Base-by-base conservation (phyloP, 2,113 vertebrate genomes). In the Lasiurus cinereus region DNA sequence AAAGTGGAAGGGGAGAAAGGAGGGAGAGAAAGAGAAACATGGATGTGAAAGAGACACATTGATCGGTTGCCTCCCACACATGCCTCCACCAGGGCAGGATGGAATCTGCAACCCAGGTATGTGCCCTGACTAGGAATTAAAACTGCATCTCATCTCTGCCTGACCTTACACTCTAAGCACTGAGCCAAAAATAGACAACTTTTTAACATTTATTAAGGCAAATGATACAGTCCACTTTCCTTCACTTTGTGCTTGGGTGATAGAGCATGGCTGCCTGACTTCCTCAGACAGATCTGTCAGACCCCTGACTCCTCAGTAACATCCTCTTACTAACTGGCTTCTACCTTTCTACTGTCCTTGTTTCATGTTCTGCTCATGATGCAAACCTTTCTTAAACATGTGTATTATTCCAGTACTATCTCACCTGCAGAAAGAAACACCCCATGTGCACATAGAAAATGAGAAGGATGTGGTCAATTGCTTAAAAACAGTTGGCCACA, bases 231-330 rank as follows among this genome's bases (percentile, higher is more conserved):
- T 13, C 43, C 18, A 18, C n/a, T 21, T 43, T 36, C 7, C 24
- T 27, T 43, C 69, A 2, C 8, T 18, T 3, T 66, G 56, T 29
- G n/a, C 29, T 12, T 14, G 6, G 52, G 39, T 5, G 13, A 15
- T 0, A 21, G 0, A 62, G 56, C 18, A 22, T 6, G 33, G 31
- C 3, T 36, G 36, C 12, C 13, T 2, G 0, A 2, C 31, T 24
- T 52, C 19, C 16, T 39, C 56, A 79, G 50, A 10, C 14, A 16
- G 18, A 16, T 11, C 5, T 1, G 8, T 31, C 27, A 29, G 31
- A 78, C 31, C 22, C 18, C 43, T 79, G 22, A 59, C 48, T 39
- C 36, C 43, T 33, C 69, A 46, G 43, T 29, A 13, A 5, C 27
- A 14, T 10, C 70, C 36, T 79, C 92, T 29, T 36, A 14, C 50